Conservation (phyloP, 2,113 vertebrate species). For the Drymodes brunneopygia region DNA sequence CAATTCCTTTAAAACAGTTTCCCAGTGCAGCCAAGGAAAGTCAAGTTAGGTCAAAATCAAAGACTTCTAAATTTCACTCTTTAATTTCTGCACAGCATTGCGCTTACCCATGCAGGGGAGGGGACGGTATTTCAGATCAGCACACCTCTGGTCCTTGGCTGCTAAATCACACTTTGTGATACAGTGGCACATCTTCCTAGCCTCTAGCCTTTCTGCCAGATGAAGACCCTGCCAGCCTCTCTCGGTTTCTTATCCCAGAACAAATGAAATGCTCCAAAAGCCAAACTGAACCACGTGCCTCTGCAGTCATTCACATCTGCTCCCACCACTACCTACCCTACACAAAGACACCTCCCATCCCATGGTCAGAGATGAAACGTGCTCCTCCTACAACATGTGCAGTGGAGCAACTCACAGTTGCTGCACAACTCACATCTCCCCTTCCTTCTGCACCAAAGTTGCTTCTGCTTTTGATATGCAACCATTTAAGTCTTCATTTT, state of each 20-base stretch:
- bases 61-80: neutral
- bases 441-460: neutral
- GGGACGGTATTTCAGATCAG: neutral
- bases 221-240: neutral
- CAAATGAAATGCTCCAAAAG: neutral
- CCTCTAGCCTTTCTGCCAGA: neutral
- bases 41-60: neutral
- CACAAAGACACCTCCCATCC: neutral
- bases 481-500: neutral
- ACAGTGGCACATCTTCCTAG: neutral
- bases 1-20: neutral
- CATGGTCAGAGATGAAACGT: no score
- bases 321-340: neutral
- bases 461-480: neutral
- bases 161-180: neutral
- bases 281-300: rapidly evolving
- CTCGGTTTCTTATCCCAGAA: neutral
- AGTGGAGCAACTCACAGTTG: no score
- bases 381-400: no score
- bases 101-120: neutral
- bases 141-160: neutral
- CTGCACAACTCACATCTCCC: neutral
- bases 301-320: neutral
- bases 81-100: neutral
- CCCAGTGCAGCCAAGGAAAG: neutral